These are phyloP conservation scores for Proterorhinus semilunaris DNA, from an alignment of 2,113 vertebrate species.

Conservation along the genomic window DNA sequence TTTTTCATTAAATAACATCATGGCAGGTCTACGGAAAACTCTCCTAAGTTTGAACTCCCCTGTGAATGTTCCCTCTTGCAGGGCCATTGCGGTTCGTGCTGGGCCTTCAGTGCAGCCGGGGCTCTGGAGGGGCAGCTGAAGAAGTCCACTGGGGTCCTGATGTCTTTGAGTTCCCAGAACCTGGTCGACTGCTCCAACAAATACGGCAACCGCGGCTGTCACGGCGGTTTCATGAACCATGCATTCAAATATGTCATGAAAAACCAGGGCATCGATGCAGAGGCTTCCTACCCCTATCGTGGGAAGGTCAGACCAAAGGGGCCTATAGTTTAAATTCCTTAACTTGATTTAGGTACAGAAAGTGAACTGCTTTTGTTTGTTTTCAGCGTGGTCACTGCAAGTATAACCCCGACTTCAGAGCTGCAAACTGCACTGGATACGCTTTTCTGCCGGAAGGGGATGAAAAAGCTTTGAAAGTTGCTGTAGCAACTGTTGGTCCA, in stretches of 20 bases:
- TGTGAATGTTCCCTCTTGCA: conserved; percentile 28
- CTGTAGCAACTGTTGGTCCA: conserved; percentile 63
- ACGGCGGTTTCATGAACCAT: conserved; percentile 77
- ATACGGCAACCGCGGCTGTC: conserved; percentile 81
- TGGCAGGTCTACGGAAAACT: too few relatives aligned
- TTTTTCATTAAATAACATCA: too few relatives aligned
- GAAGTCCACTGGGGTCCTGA: conserved; percentile 74
- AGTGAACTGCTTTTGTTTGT: not conserved
- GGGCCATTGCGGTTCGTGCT: conserved; percentile 85
- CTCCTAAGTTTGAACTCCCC: not conserved
- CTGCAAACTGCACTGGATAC: conserved; percentile 61
- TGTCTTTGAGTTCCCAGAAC: conserved; percentile 86
- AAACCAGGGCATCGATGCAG: conserved; percentile 84
- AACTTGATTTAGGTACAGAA: not conserved
- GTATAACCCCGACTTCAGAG: conserved; percentile 60
- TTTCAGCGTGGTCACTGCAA: conserved; percentile 74
- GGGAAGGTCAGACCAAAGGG: conserved; percentile 66
- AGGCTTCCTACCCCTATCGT: conserved; percentile 83
- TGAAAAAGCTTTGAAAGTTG: conserved; percentile 60
- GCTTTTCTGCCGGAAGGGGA: conserved; percentile 54
- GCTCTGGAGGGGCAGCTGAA: conserved; percentile 85
- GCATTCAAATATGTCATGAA: conserved; percentile 82
- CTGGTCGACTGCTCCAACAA: conserved; percentile 82
- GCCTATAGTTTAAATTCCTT: not conserved
- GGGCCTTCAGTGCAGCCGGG: conserved; percentile 88